phyloP scores from a whole-genome alignment of 2,888 invertebrate genomes.

The Drosophila helvetica region DNA sequence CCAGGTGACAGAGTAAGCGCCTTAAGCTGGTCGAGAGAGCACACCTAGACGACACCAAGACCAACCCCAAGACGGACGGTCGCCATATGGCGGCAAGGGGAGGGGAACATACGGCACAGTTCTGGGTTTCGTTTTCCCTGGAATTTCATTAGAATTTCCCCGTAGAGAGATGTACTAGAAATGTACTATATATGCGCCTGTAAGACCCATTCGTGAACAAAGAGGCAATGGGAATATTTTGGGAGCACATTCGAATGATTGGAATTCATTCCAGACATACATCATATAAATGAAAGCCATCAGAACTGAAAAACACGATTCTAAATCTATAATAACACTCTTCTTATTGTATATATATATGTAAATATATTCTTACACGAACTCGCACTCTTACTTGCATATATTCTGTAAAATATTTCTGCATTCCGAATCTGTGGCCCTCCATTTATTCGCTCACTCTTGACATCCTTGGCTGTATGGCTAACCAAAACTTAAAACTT shows the following conservation, averaged over 20 bases:
- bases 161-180: neutral
- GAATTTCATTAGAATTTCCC: neutral
- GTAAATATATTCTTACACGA: too few relatives aligned
- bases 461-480: conserved; percentile 24
- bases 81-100: conserved; percentile 45
- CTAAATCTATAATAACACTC: too few relatives aligned
- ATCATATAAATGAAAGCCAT: too few relatives aligned
- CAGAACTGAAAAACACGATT: too few relatives aligned
- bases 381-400: neutral
- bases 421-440: conserved; percentile 13
- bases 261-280: too few relatives aligned
- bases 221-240: neutral
- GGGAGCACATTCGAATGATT: too few relatives aligned
- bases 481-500: conserved; percentile 40
- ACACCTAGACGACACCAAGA: conserved; percentile 28
- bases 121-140: neutral
- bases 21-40: conserved; percentile 65
- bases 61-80: conserved; percentile 14
- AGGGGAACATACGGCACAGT: too few relatives aligned
- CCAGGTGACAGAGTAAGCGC: conserved; percentile 75
- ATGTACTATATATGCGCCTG: too few relatives aligned
- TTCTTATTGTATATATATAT: too few relatives aligned
- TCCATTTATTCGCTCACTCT: conserved; percentile 12
- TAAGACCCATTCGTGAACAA: too few relatives aligned
- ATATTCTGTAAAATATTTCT: conserved; percentile 1